A percentile compares a stretch with the other conserved stretches of the same genome.
Conservation (phyloP, 64 coral and sea anemone species). For the Dendronephthya gigantea region DNA sequence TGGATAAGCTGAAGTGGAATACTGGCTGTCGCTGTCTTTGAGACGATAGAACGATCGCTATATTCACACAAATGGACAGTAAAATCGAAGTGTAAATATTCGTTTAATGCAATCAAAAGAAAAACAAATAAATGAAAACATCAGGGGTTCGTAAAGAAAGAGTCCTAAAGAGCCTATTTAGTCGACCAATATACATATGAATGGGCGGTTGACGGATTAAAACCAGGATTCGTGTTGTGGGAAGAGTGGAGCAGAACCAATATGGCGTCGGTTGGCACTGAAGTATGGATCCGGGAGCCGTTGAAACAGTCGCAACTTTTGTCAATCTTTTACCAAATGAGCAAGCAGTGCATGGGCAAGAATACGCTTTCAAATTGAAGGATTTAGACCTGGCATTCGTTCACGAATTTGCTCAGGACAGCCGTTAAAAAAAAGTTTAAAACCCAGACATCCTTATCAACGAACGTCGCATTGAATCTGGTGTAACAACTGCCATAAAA, state of each 20-base stretch:
- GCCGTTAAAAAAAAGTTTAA: too few species aligned
- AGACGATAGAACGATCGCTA: background rate
- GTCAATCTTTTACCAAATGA: too few species aligned
- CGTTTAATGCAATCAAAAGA: constrained; percentile 15
- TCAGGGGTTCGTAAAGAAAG: constrained; percentile 6
- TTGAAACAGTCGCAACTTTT: too few species aligned
- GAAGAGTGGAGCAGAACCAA: background rate
- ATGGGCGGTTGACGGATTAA: background rate
- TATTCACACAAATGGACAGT: background rate
- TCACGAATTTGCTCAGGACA: too few species aligned
- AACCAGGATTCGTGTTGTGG: background rate
- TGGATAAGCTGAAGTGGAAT: background rate
- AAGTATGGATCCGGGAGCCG: background rate
- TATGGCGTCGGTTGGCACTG: too few species aligned
- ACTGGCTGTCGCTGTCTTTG: background rate
- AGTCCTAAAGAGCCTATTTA: background rate
- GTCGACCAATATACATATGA: constrained; percentile 7
- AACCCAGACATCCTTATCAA: too few species aligned
- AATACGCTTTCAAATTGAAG: too few species aligned
- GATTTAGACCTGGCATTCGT: too few species aligned
- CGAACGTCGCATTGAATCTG: too few species aligned
- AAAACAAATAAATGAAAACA: constrained; percentile 17
- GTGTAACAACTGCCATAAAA: too few species aligned
- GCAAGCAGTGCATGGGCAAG: too few species aligned
- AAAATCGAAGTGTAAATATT: background rate